Evolutionary conservation across 2,797 vertebrate species (phyloP).

Genomic region (Prionace glauca): DNA sequence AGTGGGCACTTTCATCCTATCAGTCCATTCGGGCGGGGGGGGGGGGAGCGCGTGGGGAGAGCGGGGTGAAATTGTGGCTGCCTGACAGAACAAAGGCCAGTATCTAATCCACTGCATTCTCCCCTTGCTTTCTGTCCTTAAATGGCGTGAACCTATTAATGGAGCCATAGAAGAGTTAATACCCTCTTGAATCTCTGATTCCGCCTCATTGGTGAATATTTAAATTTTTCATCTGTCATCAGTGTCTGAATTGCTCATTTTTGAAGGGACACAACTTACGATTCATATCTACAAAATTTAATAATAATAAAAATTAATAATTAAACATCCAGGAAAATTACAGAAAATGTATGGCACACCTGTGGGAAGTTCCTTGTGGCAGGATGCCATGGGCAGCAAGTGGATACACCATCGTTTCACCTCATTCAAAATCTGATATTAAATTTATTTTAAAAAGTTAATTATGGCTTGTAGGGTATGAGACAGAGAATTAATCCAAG

Average conservation of each 20-base stretch:
- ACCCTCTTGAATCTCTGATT: background rate
- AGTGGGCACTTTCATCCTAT: background rate
- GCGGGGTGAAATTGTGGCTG: background rate
- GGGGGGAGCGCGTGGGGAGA: no score
- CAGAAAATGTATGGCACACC: slow-evolving; percentile 33
- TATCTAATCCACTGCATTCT: background rate
- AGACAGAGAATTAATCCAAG: background rate
- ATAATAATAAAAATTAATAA: slow-evolving; percentile 37
- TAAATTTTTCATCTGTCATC: slow-evolving; percentile 7
- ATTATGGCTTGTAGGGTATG: background rate
- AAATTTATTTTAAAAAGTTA: slow-evolving; percentile 23
- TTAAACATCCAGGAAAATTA: slow-evolving; percentile 27
- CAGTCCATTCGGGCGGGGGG: background rate
- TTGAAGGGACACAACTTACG: slow-evolving; percentile 15
- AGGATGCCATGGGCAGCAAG: background rate
- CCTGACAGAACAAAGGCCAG: background rate
- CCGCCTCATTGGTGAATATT: slow-evolving; percentile 16
- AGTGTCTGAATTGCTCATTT: slow-evolving; percentile 27
- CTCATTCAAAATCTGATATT: slow-evolving; percentile 27
- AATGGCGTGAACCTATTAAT: background rate
- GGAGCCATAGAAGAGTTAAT: background rate
- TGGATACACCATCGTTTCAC: slow-evolving; percentile 1
- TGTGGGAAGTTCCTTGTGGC: slow-evolving; percentile 7
- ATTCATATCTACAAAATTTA: slow-evolving; percentile 33
- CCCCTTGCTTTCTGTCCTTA: background rate